Percentiles rank a stretch among this genome's conserved stretches.
Conservation (phyloP, 2,797 vertebrate genomes). For the Phylloscopus collybita region DNA sequence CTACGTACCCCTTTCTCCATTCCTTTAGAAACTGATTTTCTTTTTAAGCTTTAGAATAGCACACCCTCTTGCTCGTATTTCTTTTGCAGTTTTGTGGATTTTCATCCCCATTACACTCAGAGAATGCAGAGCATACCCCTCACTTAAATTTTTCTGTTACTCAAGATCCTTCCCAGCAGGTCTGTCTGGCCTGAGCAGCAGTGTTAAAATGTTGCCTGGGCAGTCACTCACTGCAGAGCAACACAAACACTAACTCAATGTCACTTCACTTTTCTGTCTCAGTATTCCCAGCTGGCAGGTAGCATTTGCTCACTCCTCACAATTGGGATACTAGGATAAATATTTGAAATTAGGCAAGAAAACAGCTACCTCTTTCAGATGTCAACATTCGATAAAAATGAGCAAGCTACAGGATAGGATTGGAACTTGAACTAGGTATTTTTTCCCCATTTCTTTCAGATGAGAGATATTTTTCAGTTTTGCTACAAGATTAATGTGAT, state of each 20-base stretch:
- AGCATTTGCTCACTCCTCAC: background rate
- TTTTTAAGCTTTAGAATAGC: background rate
- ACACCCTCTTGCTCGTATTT: background rate
- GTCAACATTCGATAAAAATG: background rate
- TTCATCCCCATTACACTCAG: background rate
- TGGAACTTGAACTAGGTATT: background rate
- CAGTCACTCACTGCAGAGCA: background rate
- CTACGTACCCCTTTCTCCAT: background rate
- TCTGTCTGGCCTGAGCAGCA: background rate
- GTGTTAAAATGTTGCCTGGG: background rate
- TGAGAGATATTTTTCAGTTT: background rate
- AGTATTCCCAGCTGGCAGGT: background rate
- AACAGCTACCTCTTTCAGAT: background rate
- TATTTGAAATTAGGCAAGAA: background rate
- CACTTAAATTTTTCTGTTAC: background rate
- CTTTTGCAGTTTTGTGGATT: background rate
- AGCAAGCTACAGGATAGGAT: background rate
- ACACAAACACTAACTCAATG: background rate
- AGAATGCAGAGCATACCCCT: background rate
- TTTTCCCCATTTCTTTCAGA: background rate
- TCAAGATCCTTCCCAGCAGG: background rate
- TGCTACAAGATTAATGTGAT: background rate
- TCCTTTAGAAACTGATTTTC: background rate
- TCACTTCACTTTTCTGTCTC: background rate
- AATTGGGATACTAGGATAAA: background rate